Evolutionary conservation across 2,888 invertebrate genomes (phyloP), one percentile per base, ranked within the genome.

Genomic region (Cephus sareptanus): DNA sequence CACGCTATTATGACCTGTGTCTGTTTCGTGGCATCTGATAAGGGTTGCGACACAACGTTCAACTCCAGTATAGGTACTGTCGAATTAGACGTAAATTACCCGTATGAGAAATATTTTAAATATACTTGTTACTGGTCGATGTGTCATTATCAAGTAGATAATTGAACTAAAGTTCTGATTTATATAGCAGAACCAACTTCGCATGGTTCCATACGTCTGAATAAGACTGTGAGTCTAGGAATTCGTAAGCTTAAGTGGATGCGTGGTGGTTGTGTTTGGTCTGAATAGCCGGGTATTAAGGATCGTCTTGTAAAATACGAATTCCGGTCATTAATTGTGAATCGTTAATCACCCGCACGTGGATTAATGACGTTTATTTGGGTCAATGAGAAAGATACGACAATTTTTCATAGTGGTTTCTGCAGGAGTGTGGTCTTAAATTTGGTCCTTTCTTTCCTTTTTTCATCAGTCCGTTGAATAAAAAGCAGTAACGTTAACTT

Each of bases 1-100:
- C 81, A 74, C 80, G 80, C 79, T 84, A 81, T 82, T 82, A 82
- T 71, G 78, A 76, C 74, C 79, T 74, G 75, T 74, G 71, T 71
- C 34, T 34, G 31, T 71, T 34, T 71, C 71, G 71, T 71, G 71
- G 33, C 31, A 71, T 71, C 71, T 23, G 71, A 71, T 71, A 71
- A 71, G 31, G 13, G 71, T 56, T 23, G 56, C 23, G 6, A 56
- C 56, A 23, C 56, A 56, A 23, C 56, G 56, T 56, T 56, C 56
- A 56, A 56, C 56, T 9, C 56, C 2, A 56, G 23, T 56, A 9
- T 9, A 56, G 56, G 56, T 56, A 56, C 56, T 56, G 9, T 56
- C 9, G 9, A 56, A 23, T 56, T 23, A 56, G 23, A 15, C 56
- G 23, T 9, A 56, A 23, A 56, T 23, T 56, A 9, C 56, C 56